Base-by-base conservation (phyloP, 2,888 invertebrate species). In the Nomada hirtipes region DNA sequence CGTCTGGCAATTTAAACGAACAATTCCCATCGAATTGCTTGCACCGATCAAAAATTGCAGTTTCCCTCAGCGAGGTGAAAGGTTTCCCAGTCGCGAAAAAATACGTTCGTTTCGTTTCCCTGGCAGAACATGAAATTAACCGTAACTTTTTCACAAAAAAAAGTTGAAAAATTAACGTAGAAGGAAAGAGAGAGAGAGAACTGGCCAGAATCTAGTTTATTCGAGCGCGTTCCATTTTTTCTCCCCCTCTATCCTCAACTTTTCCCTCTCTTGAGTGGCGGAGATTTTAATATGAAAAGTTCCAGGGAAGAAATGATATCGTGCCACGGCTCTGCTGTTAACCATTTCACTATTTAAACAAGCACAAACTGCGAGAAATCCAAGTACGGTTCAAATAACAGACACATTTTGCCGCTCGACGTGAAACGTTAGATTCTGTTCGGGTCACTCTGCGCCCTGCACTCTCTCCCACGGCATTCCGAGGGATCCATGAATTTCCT, bases 221-320 rank as follows among this genome's bases (percentile, higher is more conserved):
- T 71, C 23, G 20, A 36, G 20, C 44, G 20, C 26, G 55, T 20
- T n/a, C 29, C 20, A 13, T 20, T 20, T 57, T 26, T 11, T 11
- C n/a, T 15, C n/a, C 53, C 53, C 4, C 15, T n/a, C 20, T n/a
- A 15, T 26, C 29, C 29, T 20, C 20, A 52, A 15, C 4, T 4
- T n/a, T 61, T 71, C 36, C 23, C 55, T 73, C 53, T 7, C 44
- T 26, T 26, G 63, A 42, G 23, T 1, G 52, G 52, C 36, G 63
- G 42, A 26, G 36, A 63, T 72, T 72, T 72, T 72, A 72, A 72
- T 72, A 61, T 15, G 44, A 72, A 72, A 72, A 72, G 64, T 72
- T 72, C 36, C 61, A 2, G 13, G 3, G 42, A 42, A 72, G 44
- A 53, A 52, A 63, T 9, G 36, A 44, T 53, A 72, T 72, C 53